Conservation (phyloP, 2,797 vertebrate species). For the Catharus ustulatus region DNA sequence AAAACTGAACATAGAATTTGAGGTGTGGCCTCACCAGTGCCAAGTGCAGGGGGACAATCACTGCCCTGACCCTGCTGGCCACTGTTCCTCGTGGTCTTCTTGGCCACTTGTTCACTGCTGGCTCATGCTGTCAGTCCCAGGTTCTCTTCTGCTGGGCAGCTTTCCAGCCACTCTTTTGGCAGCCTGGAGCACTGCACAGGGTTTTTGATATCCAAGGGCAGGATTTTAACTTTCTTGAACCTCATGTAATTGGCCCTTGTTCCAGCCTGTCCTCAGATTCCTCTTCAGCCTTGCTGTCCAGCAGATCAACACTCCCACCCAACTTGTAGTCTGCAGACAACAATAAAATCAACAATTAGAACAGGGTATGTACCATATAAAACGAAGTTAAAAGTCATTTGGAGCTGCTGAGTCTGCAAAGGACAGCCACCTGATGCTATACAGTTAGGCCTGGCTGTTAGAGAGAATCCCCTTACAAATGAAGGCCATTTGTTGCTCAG, state of each 20-base stretch:
- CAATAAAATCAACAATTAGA: neutral
- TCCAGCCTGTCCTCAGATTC: neutral
- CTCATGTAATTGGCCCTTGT: neutral
- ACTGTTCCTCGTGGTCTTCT: neutral
- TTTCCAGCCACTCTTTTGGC: neutral
- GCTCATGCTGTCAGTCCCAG: neutral
- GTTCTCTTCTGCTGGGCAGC: neutral
- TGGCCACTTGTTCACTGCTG: neutral
- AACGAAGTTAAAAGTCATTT: neutral
- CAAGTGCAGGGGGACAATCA: neutral
- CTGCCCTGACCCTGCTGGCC: neutral
- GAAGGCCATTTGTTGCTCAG: neutral
- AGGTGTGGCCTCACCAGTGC: neutral
- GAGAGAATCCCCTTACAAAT: neutral
- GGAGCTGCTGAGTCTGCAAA: neutral
- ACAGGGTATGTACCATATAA: neutral
- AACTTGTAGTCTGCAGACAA: neutral
- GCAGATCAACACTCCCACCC: neutral
- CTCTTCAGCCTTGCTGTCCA: neutral
- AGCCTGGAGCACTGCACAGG: neutral
- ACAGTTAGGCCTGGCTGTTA: neutral
- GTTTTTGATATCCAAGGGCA: neutral
- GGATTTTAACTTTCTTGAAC: neutral
- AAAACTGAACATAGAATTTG: rapidly evolving
- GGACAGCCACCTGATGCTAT: neutral